A percentile compares a stretch with the other conserved stretches of the same genome.
These are phyloP conservation scores for Urophycis tenuis DNA, from an alignment of 2,797 vertebrate species.

Conservation along the genomic window DNA sequence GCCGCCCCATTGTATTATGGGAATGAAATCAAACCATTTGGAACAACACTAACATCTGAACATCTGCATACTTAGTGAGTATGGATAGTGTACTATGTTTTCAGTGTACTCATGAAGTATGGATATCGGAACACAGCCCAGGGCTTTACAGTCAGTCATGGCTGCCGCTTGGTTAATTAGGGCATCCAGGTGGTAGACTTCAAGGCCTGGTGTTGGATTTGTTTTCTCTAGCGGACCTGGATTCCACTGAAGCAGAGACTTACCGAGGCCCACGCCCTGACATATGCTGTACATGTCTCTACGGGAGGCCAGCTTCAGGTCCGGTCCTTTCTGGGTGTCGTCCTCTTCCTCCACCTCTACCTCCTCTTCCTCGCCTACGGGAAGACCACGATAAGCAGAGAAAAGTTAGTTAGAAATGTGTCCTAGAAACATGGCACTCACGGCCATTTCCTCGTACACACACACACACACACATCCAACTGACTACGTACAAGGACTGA, in stretches of 20 bases:
- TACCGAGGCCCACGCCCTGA: slow-evolving; percentile 90
- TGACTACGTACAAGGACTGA: neutral
- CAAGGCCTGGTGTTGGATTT: neutral
- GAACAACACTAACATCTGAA: no score
- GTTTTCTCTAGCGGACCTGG: neutral
- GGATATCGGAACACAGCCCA: no score
- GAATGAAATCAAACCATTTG: no score
- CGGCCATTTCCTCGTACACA: neutral
- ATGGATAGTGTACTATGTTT: no score
- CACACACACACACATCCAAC: no score
- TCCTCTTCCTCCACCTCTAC: slow-evolving; percentile 75
- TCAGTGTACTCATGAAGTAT: no score
- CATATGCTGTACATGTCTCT: slow-evolving; percentile 99
- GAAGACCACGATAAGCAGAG: neutral
- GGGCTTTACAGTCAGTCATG: neutral
- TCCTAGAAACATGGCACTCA: neutral
- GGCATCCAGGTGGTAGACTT: neutral
- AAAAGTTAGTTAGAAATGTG: neutral
- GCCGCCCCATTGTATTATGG: no score
- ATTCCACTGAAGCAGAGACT: slow-evolving; percentile 30
- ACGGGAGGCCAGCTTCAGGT: slow-evolving; percentile 95
- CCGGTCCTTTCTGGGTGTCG: slow-evolving; percentile 90
- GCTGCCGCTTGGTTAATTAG: neutral
- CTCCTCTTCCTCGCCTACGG: slow-evolving; percentile 74
- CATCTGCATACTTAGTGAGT: no score